A percentile compares a stretch with the other conserved stretches of the same genome.
Conservation (phyloP, 1,140 invertebrate genomes). For the Eueides isabella region DNA sequence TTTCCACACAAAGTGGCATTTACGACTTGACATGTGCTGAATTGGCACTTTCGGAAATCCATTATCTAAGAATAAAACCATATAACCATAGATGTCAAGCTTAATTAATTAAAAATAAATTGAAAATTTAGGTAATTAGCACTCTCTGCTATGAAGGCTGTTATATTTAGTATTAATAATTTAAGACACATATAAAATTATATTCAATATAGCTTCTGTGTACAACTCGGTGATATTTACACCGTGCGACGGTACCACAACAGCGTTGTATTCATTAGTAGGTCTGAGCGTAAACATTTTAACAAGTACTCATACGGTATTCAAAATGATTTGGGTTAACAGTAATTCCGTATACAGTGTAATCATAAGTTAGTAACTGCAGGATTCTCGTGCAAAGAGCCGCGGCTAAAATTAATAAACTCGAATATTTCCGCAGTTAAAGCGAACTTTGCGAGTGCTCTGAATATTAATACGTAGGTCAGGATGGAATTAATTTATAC, state of each 20-base stretch:
- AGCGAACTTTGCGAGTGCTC: slow-evolving; percentile 66
- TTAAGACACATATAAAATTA: not conserved
- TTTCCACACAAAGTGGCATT: too few species aligned
- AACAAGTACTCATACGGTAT: slow-evolving; percentile 5
- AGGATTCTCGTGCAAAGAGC: slow-evolving; percentile 19
- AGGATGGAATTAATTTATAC: slow-evolving; percentile 73
- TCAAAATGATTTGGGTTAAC: slow-evolving; percentile 13
- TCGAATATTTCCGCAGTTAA: slow-evolving; percentile 64
- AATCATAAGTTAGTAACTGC: slow-evolving; percentile 23
- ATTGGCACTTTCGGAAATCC: too few species aligned
- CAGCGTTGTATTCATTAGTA: not conserved
- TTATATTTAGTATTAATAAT: not conserved
- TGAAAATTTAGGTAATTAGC: too few species aligned
- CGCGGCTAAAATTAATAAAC: slow-evolving; percentile 67
- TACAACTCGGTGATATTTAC: not conserved
- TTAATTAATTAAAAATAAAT: too few species aligned
- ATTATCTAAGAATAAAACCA: too few species aligned
- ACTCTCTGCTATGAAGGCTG: too few species aligned
- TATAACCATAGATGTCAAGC: too few species aligned
- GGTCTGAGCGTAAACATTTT: not conserved
- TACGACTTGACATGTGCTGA: too few species aligned
- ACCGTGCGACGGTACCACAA: not conserved
- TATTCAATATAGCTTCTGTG: not conserved
- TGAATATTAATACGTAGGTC: slow-evolving; percentile 75
- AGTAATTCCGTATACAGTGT: slow-evolving; percentile 9